Evolutionary conservation across 92 coral and sea anemone genomes (phyloP).

Genomic region (Bergia sp.): DNA sequence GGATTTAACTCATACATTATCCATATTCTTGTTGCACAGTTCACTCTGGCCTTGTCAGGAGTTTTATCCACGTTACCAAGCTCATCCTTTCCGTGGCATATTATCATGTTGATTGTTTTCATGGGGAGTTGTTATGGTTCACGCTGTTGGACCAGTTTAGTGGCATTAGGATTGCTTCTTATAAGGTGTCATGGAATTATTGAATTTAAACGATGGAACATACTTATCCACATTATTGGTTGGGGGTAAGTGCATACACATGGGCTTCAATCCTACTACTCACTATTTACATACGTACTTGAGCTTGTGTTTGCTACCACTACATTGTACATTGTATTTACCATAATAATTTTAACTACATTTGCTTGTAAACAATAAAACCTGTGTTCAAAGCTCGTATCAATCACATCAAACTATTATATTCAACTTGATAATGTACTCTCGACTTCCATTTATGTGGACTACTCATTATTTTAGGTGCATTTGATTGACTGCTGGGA

Average conservation of each 20-base stretch:
- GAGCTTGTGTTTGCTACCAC: not conserved
- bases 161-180: conserved; percentile 75
- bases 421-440: not conserved
- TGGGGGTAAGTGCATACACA: conserved; percentile 62
- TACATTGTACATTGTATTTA: too few species aligned
- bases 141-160: conserved; percentile 83
- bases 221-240: conserved; percentile 66
- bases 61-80: not conserved
- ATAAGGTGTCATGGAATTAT: conserved; percentile 67
- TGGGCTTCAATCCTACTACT: not conserved
- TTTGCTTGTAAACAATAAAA: not conserved
- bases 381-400: not conserved
- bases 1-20: too few species aligned
- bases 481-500: too few species aligned
- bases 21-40: not conserved
- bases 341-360: too few species aligned
- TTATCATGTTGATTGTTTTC: conserved; percentile 39
- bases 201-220: conserved; percentile 45
- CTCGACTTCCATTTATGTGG: not conserved
- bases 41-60: conserved; percentile 31
- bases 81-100: conserved; percentile 48
- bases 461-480: too few species aligned
- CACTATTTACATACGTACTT: too few species aligned
- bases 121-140: conserved; percentile 63
- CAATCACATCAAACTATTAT: not conserved